Evolutionary conservation across 2,113 vertebrate species (phyloP).

Genomic region (Ciconia maguari): DNA sequence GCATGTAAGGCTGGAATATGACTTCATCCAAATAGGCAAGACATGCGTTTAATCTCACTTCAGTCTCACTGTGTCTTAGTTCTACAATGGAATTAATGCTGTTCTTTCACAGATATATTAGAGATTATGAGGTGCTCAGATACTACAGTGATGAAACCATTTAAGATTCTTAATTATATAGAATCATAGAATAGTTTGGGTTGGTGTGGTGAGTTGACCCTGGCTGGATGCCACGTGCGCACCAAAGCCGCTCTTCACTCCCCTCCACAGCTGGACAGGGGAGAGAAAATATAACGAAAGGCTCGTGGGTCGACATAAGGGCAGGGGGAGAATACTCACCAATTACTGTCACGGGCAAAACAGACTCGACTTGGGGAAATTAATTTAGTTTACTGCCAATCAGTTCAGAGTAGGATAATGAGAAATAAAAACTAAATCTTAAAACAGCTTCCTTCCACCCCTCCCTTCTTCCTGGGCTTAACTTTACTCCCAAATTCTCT

Average conservation of each 20-base stretch:
- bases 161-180: not conserved
- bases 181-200: not conserved
- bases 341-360: not conserved
- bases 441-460: too few relatives aligned
- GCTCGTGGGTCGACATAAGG: not conserved
- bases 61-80: not conserved
- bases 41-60: not conserved
- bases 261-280: not conserved
- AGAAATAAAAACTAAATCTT: too few relatives aligned
- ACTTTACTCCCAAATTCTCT: too few relatives aligned
- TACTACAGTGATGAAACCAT: not conserved
- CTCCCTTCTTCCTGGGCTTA: too few relatives aligned
- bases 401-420: too few relatives aligned
- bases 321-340: not conserved
- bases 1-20: not conserved
- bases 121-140: not conserved
- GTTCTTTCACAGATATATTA: not conserved
- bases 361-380: too few relatives aligned
- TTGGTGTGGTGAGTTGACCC: not conserved
- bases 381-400: too few relatives aligned
- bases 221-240: not conserved
- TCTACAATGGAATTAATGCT: not conserved
- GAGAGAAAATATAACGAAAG: not conserved
- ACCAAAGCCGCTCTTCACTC: not conserved
- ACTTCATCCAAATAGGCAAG: not conserved